Conservation (phyloP, 1,140 invertebrate species). For the Heliconius congener region DNA sequence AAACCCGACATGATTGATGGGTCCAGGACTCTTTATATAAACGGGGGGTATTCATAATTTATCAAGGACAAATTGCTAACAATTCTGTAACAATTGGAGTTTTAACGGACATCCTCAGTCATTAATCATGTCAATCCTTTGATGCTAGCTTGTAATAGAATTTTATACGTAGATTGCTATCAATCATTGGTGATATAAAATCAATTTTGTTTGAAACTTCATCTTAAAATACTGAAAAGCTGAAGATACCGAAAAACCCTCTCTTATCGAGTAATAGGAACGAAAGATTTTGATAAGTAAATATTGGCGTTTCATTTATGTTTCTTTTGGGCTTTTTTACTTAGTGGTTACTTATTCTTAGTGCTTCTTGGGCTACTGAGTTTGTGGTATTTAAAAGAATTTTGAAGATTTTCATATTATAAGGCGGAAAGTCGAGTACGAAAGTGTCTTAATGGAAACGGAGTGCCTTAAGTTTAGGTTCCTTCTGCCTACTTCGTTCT, state of each 20-base stretch:
- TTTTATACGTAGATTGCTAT: slow-evolving; percentile 47
- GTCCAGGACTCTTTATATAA: slow-evolving; percentile 12
- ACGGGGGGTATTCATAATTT: slow-evolving; percentile 39
- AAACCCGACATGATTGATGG: slow-evolving; percentile 2
- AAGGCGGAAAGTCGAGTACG: too few species aligned
- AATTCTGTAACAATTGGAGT: slow-evolving; percentile 42
- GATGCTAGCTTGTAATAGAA: slow-evolving; percentile 46
- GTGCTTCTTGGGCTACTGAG: not conserved
- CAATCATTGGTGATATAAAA: slow-evolving; percentile 43
- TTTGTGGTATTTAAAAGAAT: too few species aligned
- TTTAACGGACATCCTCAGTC: slow-evolving; percentile 46
- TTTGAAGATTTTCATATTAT: too few species aligned
- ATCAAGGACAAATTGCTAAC: slow-evolving; percentile 48
- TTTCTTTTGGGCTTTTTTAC: too few species aligned
- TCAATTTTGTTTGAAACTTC: slow-evolving; percentile 18
- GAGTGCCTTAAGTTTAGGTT: too few species aligned
- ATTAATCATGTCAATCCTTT: slow-evolving; percentile 58
- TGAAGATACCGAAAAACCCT: not conserved
- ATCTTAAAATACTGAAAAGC: not conserved
- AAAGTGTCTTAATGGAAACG: too few species aligned
- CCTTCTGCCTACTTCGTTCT: too few species aligned
- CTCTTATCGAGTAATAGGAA: not conserved
- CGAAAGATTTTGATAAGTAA: not conserved
- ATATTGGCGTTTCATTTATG: not conserved
- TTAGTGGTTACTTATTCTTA: too few species aligned